Percentiles rank a stretch among this genome's conserved stretches.
Evolutionary conservation across 64 coral and sea anemone genomes (phyloP).

Genomic region (Exaiptasia diaphana): DNA sequence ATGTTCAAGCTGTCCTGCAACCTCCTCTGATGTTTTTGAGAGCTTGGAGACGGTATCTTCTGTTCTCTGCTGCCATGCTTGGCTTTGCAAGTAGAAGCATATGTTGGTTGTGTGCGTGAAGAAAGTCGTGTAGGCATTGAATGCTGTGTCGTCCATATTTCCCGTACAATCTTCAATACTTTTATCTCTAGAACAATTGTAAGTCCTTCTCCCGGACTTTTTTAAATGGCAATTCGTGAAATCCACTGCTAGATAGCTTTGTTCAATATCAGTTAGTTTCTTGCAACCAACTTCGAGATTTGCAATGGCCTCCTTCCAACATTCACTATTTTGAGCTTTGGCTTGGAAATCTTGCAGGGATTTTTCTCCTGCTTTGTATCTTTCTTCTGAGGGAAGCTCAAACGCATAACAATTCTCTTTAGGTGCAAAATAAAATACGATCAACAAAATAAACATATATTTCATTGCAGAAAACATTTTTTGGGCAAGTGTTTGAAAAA

Average conservation of each 20-base stretch:
- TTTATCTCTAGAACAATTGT: conserved; percentile 63
- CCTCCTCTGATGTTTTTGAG: conserved; percentile 76
- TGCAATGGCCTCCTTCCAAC: conserved; percentile 77
- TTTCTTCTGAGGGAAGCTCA: conserved; percentile 61
- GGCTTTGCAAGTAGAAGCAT: conserved; percentile 92
- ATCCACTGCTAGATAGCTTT: conserved; percentile 89
- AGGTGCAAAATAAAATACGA: background rate
- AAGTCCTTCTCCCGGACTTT: conserved; percentile 86
- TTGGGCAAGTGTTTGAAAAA: background rate
- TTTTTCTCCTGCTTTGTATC: conserved; percentile 56
- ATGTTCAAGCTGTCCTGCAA: conserved; percentile 76
- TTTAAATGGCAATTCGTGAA: conserved; percentile 93
- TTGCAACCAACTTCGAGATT: conserved; percentile 76
- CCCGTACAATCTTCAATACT: conserved; percentile 79
- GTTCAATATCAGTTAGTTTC: conserved; percentile 83
- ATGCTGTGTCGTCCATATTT: conserved; percentile 75
- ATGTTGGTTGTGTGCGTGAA: conserved; percentile 93
- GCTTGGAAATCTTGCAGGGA: conserved; percentile 53
- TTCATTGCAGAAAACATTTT: background rate
- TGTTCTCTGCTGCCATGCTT: conserved; percentile 83
- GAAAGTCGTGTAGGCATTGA: conserved; percentile 86
- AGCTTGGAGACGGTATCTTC: conserved; percentile 86
- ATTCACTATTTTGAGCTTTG: conserved; percentile 62
- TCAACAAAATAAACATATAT: background rate
- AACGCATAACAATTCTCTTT: background rate